A percentile compares a stretch with the other conserved stretches of the same genome.
Evolutionary conservation across 2,113 vertebrate genomes (phyloP).

Genomic region (Echinops telfairi): DNA sequence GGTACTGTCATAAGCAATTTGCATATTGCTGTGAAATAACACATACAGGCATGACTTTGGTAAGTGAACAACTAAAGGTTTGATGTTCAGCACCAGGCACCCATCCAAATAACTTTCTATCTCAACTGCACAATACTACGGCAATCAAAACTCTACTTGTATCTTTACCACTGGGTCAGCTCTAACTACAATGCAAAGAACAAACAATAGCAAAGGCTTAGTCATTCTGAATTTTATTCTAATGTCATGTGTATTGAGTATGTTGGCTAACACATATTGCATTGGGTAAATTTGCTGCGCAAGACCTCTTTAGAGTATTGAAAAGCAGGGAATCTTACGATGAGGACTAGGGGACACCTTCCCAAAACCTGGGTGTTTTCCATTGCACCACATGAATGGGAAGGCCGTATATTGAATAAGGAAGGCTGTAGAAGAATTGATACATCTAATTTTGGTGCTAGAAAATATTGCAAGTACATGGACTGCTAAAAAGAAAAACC

Average conservation of each 20-base stretch:
- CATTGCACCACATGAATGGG: too few relatives aligned
- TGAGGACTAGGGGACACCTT: too few relatives aligned
- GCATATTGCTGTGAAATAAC: slow-evolving; percentile 64
- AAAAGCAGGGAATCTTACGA: too few relatives aligned
- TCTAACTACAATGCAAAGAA: slow-evolving; percentile 13
- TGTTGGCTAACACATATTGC: too few relatives aligned
- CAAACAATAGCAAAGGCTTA: background rate
- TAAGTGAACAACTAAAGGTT: slow-evolving; percentile 68
- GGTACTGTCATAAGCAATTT: slow-evolving; percentile 74
- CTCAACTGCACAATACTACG: background rate
- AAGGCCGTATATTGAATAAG: too few relatives aligned
- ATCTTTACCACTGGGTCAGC: slow-evolving; percentile 26
- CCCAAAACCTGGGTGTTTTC: too few relatives aligned
- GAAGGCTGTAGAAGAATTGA: too few relatives aligned
- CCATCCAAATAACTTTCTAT: slow-evolving; percentile 72
- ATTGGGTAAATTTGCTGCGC: background rate
- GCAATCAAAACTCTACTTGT: slow-evolving; percentile 51
- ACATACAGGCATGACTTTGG: slow-evolving; percentile 57
- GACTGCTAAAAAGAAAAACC: too few relatives aligned
- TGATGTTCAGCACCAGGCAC: slow-evolving; percentile 66
- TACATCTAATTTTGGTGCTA: too few relatives aligned
- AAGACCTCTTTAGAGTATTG: too few relatives aligned
- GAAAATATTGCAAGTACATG: too few relatives aligned
- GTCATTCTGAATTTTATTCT: background rate
- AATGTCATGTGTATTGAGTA: background rate